A percentile compares a stretch with the other conserved stretches of the same genome.
These are phyloP conservation scores for Paracentrotus lividus DNA, from an alignment of 53 echinoderm and acorn worm species.

Conservation along the genomic window DNA sequence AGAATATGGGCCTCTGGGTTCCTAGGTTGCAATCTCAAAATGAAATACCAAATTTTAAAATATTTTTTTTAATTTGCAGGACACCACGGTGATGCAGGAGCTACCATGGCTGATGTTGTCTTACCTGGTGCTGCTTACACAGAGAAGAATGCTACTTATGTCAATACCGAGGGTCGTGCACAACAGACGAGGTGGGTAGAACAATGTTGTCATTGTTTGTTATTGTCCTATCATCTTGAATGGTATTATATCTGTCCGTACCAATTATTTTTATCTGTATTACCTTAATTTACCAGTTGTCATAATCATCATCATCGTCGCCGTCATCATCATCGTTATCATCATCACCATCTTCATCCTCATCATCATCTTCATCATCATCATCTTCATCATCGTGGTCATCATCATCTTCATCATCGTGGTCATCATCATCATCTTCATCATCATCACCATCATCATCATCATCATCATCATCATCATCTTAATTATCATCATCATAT, in stretches of 20 bases:
- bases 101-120: conserved; percentile 92
- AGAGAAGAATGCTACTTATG: conserved; percentile 93
- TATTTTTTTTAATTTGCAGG: conserved; percentile 70
- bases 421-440: conserved; percentile 26
- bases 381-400: conserved; percentile 39
- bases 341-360: neutral
- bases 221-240: neutral
- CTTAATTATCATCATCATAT: neutral
- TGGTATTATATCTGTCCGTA: too few relatives aligned
- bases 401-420: neutral
- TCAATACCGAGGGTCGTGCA: conserved; percentile 97
- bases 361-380: conserved; percentile 23
- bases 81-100: conserved; percentile 98
- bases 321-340: neutral
- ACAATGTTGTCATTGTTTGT: neutral
- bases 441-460: neutral
- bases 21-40: too few relatives aligned
- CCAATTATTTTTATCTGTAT: neutral
- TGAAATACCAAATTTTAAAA: too few relatives aligned
- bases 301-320: neutral
- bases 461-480: neutral
- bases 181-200: conserved; percentile 91
- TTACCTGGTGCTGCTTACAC: conserved; percentile 98
- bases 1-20: too few relatives aligned
- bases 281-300: neutral